phyloP scores from a whole-genome alignment of 1,140 invertebrate genomes.

The Charaxes varanes region DNA sequence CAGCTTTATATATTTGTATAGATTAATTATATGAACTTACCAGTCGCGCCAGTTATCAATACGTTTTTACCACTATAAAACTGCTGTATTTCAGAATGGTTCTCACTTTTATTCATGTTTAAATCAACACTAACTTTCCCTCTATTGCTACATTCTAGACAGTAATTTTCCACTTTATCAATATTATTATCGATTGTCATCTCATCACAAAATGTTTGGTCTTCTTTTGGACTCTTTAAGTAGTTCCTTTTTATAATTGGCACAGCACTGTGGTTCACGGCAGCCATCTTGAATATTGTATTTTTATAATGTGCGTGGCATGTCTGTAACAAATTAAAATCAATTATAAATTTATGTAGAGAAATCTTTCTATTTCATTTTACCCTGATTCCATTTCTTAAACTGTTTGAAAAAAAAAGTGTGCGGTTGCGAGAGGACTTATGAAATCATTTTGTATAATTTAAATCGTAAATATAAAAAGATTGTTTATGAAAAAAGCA shows the following conservation, averaged over 20 bases:
- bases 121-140: slow-evolving; percentile 11
- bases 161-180: slow-evolving; percentile 9
- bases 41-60: slow-evolving; percentile 55
- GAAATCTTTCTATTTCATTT: no score
- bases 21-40: slow-evolving; percentile 26
- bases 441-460: no score
- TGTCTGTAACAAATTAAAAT: slow-evolving; percentile 22
- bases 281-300: slow-evolving; percentile 19
- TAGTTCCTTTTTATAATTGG: slow-evolving; percentile 3
- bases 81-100: slow-evolving; percentile 38
- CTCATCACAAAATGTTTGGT: slow-evolving; percentile 11
- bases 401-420: no score
- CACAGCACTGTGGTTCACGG: slow-evolving; percentile 4
- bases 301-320: slow-evolving; percentile 20
- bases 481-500: no score
- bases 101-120: slow-evolving; percentile 27
- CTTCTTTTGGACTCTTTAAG: slow-evolving; percentile 7
- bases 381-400: no score
- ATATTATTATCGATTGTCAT: slow-evolving; percentile 5
- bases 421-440: no score
- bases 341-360: no score
- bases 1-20: no score
- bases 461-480: no score
- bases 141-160: slow-evolving; percentile 7
- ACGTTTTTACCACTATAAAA: slow-evolving; percentile 57